A percentile compares a stretch with the other conserved stretches of the same genome.
phyloP scores from a whole-genome alignment of 2,113 vertebrate species.

The Onychostruthus taczanowskii region DNA sequence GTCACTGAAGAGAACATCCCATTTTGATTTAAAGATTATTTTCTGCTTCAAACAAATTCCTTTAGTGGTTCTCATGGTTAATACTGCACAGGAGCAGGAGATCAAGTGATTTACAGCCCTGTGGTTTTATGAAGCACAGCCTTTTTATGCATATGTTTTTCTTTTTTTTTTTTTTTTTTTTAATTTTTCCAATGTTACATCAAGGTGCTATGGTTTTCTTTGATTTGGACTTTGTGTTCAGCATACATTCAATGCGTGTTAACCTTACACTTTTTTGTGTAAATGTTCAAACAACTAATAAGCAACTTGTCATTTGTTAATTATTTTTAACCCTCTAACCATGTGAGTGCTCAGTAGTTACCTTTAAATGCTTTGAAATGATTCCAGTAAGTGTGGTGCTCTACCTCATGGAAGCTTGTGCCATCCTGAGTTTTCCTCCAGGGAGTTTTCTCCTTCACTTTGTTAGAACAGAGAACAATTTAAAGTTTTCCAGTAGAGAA shows the following conservation, averaged over 20 bases:
- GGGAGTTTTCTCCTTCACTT: background rate
- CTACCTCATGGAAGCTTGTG: background rate
- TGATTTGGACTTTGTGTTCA: background rate
- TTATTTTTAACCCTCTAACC: background rate
- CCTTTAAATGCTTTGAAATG: background rate
- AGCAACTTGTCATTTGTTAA: background rate
- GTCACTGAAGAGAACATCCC: background rate
- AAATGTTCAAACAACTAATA: background rate
- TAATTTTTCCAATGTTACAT: background rate
- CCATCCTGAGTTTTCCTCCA: background rate
- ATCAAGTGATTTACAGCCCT: background rate
- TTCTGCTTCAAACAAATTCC: conserved; percentile 35
- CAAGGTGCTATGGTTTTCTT: background rate
- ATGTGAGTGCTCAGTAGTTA: background rate
- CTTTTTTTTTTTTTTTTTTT: too few relatives aligned
- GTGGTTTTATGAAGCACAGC: background rate
- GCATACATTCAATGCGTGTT: background rate
- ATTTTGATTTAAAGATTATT: conserved; percentile 53
- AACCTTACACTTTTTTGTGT: background rate
- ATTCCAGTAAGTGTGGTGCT: background rate
- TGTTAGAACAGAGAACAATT: background rate
- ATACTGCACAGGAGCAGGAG: background rate
- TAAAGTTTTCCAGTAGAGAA: background rate
- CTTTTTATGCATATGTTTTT: background rate
- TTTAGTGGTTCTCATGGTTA: conserved; percentile 22